A percentile compares a stretch with the other conserved stretches of the same genome.
Evolutionary conservation across 2,888 invertebrate species (phyloP).

Genomic region (Lithophane ornitopus): DNA sequence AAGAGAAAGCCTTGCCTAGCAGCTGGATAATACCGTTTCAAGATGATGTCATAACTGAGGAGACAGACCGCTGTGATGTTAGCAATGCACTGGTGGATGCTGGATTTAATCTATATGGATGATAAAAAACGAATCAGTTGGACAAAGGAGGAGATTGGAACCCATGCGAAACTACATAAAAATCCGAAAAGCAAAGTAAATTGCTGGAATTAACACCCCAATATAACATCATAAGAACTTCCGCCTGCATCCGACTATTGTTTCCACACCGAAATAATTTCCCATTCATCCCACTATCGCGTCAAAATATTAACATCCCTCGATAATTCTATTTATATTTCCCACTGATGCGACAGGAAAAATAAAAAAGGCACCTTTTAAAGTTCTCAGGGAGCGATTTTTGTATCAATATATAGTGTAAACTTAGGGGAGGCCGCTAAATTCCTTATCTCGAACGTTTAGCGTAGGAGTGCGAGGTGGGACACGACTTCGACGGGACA

Average conservation of each 20-base stretch:
- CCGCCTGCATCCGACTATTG: constrained; percentile 24
- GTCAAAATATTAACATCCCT: constrained; percentile 69
- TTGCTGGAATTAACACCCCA: constrained; percentile 30
- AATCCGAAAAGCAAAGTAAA: background rate
- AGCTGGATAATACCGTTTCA: background rate
- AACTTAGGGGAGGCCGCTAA: constrained; percentile 86
- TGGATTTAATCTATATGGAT: too few relatives aligned
- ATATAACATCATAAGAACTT: constrained; percentile 22
- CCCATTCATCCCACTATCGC: constrained; percentile 61
- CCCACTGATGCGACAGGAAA: constrained; percentile 80
- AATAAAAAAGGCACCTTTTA: constrained; percentile 76
- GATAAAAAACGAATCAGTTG: background rate
- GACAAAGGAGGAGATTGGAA: too few relatives aligned
- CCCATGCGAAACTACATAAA: background rate
- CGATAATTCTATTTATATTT: constrained; percentile 86
- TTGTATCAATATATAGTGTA: constrained; percentile 81
- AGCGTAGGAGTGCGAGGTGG: constrained; percentile 76
- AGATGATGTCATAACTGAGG: background rate
- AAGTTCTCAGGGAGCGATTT: constrained; percentile 81
- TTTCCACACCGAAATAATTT: constrained; percentile 49
- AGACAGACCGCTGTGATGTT: background rate
- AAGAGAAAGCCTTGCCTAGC: background rate
- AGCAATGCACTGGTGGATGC: background rate
- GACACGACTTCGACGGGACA: constrained; percentile 64
- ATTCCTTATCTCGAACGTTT: constrained; percentile 88